Evolutionary conservation across 2,888 invertebrate genomes (phyloP), one percentile per base, ranked within the genome.

Genomic region (Strigamia maritima): DNA sequence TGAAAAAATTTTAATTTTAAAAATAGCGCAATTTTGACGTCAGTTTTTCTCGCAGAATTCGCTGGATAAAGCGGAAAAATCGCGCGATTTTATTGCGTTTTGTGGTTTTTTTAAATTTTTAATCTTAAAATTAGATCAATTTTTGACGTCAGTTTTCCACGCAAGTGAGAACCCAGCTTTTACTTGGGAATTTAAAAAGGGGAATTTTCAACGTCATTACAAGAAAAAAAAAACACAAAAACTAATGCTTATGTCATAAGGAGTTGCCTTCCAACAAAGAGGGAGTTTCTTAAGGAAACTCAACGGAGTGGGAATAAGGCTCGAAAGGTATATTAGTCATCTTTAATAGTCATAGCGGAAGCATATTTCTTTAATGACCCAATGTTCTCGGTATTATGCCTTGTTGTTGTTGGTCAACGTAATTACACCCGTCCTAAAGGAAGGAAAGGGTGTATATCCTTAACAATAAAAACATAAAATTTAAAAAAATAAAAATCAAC

Each of bases 321-420:
- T n/a, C 14, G 60, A 65, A 65, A 65, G 60, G 60, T 65, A 65
- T n/a, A 65, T 10, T 65, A 22, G 60, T 65, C 60, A 65, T 65
- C 22, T 22, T 19, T 44, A 12, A 44, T 12, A 65, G 60, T 65
- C 60, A 65, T 65, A 22, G 22, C 22, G 60, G 60, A 65, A 65
- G 60, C 60, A 65, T 65, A n/a, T 24, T 65, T 65, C 10, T 65
- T 65, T 65, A 65, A 65, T 65, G 60, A 65, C 24, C 60, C 60
- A 65, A 24, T 19, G 60, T 65, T 65, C 60, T 65, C 6, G 19
- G 60, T 65, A 65, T n/a, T 22, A 12, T 4, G n/a, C 12, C 4
- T 44, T 44, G n/a, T 22, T n/a, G 12, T 65, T 65, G 60, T 65
- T 22, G 22, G 22, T 22, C 60, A 65, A 65, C 19, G 22, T 65